Base-by-base conservation (phyloP, 2,113 vertebrate species). In the Spilogale gracilis region DNA sequence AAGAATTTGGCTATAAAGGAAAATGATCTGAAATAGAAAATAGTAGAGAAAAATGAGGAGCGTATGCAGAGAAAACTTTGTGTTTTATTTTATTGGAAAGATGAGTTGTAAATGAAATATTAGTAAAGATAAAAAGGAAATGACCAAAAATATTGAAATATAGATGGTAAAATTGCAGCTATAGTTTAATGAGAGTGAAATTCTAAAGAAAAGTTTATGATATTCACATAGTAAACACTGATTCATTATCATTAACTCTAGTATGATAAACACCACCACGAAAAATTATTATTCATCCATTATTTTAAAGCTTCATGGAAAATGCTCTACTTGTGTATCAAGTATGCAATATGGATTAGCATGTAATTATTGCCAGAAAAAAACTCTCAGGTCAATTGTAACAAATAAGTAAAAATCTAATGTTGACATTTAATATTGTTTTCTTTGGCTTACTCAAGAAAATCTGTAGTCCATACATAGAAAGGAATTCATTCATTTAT, bases 391-490 rank as follows among this genome's bases (percentile, higher is more conserved):
- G 30, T 65, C 54, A 83, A 0, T 74, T 43, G 21, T 93, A 94
- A 91, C 30, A 52, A 43, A 80, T 90, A 65, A 94, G 48, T 69
- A n/a, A 58, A 95, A 32, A 56, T 71, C 48, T 89, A 79, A 61
- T 74, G 60, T 38, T 83, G 30, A 93, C 48, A 14, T 18, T 97
- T 56, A 96, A 85, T 6, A 23, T 90, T 93, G n/a, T 73, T 76
- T 97, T 97, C 85, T 83, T 96, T 86, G 52, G 32, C 5, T 5
- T 48, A 81, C 12, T 89, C 25, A 91, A 63, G 60, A 85, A 86
- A 89, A 88, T 54, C 38, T 94, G 25, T 97, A 83, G 61, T 65
- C 32, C 5, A 52, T 95, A 78, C 25, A 84, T 73, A 78, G 17
- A 74, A 4, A 89, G 61, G 16, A 94, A 52, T 91, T 94, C 8